phyloP scores from a whole-genome alignment of 2,797 vertebrate genomes.

The Lagorchestes hirsutus region DNA sequence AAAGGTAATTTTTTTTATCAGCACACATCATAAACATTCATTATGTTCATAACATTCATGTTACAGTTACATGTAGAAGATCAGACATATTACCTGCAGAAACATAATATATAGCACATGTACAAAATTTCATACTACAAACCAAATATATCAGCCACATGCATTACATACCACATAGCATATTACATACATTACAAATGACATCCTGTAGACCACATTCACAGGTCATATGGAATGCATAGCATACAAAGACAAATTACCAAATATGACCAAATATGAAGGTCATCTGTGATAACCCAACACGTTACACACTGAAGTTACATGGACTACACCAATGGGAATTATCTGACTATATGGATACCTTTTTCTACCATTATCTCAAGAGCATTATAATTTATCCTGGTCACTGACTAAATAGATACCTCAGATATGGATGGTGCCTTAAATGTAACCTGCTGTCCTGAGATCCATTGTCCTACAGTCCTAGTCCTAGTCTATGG shows the following conservation, averaged over 20 bases:
- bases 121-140: neutral
- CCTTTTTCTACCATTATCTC: neutral
- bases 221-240: neutral
- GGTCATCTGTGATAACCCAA: neutral
- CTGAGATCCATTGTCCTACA: neutral
- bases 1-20: neutral
- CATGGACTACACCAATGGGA: neutral
- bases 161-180: neutral
- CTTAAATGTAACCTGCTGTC: neutral
- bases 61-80: neutral
- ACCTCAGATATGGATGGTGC: neutral
- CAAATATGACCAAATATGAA: neutral
- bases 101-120: neutral
- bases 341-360: neutral
- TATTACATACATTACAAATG: neutral
- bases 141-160: neutral
- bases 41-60: neutral
- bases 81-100: neutral
- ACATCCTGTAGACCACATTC: neutral
- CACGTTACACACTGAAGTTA: neutral
- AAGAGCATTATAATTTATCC: neutral
- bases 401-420: neutral
- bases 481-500: neutral
- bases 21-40: neutral
- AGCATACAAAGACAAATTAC: neutral